Evolutionary conservation across 2,113 vertebrate species (phyloP), one percentile per base, ranked within the genome.

Genomic region (Podiceps cristatus): DNA sequence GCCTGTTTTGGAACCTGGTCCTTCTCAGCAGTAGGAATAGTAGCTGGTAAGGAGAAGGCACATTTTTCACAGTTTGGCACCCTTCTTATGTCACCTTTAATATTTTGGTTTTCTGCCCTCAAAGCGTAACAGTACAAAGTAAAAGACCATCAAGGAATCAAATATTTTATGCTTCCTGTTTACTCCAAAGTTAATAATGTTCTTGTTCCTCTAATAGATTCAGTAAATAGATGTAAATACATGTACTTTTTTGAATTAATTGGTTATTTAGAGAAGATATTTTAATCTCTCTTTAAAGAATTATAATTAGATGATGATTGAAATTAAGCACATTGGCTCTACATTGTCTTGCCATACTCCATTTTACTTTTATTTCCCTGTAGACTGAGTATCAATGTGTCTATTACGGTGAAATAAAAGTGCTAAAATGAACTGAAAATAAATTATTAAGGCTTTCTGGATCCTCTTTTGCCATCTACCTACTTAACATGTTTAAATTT

Each of bases 131-230:
- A 68, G 79, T 79, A 90, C 44, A 80, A 96, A 95, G 67, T 20
- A 91, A 95, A 97, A 77, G 35, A 72, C 18, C 23, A 78, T 56
- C 16, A 62, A 75, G 24, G n/a, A 75, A 91, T 87, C 74, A 94
- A 87, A 71, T 19, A 90, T 13, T 95, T 75, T 52, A 72, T 35
- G 17, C 10, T 31, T 86, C 18, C 28, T 53, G 35, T 73, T 75
- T 64, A 71, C 47, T 62, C 22, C 14, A 37, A 69, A 86, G 33
- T 33, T 40, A 78, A 64, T 63, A 68, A 59, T 66, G 11, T 12
- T 63, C 37, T 53, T 2, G 10, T 35, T 89, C 10, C 22, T 81
- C n/a, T 79, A 88, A 66, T 2, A 53, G 22, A 87, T 85, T 47
- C 14, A 52, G 33, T 91, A 84, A 88, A 87, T 31, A 67, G 9